Evolutionary conservation across 2,888 invertebrate genomes (phyloP).

Genomic region (Marronus borbonicus): DNA sequence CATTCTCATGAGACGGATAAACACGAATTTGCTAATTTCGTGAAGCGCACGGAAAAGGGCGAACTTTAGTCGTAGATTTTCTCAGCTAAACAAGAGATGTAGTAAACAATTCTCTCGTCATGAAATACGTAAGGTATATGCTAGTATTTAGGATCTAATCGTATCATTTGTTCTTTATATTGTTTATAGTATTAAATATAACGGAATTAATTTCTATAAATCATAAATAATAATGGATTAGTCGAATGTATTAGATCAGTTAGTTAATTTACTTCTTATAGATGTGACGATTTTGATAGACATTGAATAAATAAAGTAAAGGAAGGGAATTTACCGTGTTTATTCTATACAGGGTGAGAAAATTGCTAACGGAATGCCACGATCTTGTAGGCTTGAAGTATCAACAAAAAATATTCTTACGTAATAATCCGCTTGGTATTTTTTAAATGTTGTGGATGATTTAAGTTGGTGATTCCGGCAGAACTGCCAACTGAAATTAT

Average conservation of each 20-base stretch:
- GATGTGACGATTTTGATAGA: neutral
- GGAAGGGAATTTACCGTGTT: neutral
- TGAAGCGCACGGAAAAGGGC: too few relatives aligned
- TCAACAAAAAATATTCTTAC: too few relatives aligned
- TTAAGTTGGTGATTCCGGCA: too few relatives aligned
- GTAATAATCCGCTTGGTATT: too few relatives aligned
- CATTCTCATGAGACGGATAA: neutral
- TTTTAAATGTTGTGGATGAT: too few relatives aligned
- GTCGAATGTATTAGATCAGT: neutral
- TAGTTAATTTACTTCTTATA: neutral
- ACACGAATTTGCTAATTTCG: neutral
- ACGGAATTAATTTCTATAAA: neutral
- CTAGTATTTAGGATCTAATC: neutral
- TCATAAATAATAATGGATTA: neutral
- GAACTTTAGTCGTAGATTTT: neutral
- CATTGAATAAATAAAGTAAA: neutral
- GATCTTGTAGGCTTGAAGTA: too few relatives aligned
- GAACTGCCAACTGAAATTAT: too few relatives aligned
- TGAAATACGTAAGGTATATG: neutral
- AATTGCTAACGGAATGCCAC: too few relatives aligned
- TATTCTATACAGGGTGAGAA: slow-evolving; percentile 24
- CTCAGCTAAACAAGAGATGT: neutral
- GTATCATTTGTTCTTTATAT: neutral
- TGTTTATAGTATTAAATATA: slow-evolving; percentile 10
- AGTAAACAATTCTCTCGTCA: neutral